These are phyloP conservation scores for Glossophaga mutica DNA, from an alignment of 2,797 vertebrate genomes.

Conservation along the genomic window DNA sequence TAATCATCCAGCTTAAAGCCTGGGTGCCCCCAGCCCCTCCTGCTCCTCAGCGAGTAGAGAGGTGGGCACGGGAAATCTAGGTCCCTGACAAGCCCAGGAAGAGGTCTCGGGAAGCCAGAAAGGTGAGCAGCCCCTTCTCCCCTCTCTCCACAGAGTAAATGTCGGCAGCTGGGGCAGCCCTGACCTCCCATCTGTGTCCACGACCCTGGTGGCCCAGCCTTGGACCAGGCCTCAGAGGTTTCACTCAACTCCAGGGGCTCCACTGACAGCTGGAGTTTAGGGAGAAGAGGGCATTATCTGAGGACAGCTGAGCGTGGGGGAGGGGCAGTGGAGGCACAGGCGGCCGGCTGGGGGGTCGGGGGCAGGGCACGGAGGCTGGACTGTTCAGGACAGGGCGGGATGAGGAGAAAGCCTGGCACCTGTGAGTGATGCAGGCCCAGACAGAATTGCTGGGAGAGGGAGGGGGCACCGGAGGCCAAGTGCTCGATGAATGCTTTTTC, in stretches of 20 bases:
- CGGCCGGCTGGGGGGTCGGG: no score
- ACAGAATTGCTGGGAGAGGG: not conserved
- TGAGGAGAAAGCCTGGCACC: not conserved
- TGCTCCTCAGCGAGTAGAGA: not conserved
- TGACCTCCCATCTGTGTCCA: rapidly evolving
- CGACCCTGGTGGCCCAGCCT: no score
- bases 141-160: rapidly evolving
- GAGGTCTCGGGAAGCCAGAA: rapidly evolving
- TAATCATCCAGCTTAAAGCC: rapidly evolving
- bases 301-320: rapidly evolving
- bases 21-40: not conserved
- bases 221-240: no score
- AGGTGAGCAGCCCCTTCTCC: not conserved
- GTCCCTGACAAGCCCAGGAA: rapidly evolving
- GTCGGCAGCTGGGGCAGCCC: not conserved
- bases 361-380: rapidly evolving
- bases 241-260: no score
- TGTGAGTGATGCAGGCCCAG: rapidly evolving
- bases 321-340: not conserved
- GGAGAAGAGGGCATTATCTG: not conserved
- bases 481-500: rapidly evolving
- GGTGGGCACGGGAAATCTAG: not conserved
- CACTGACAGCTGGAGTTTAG: not conserved
- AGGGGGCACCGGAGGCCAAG: rapidly evolving
- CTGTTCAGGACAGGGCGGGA: rapidly evolving